phyloP scores from a whole-genome alignment of 37 sponge, comb jelly and placozoan species.

The Eunapius fragilis region DNA sequence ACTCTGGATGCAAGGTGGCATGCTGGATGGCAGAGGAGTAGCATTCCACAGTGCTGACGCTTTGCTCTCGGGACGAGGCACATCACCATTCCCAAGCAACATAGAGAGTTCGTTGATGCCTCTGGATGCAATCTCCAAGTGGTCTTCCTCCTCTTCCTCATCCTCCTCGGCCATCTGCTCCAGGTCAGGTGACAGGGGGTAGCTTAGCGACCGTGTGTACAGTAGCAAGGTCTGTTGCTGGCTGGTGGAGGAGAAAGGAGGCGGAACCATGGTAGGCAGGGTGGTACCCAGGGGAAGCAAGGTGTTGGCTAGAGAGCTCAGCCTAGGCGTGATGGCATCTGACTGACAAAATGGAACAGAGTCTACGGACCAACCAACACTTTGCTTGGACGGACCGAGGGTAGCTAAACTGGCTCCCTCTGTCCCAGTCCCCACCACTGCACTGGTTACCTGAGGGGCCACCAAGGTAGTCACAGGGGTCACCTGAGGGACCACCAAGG shows the following conservation, averaged over 20 bases:
- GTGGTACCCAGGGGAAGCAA: slow-evolving; percentile 26
- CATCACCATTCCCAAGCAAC: slow-evolving; percentile 53
- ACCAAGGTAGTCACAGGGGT: too few species aligned
- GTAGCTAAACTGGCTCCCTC: neutral
- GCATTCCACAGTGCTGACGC: neutral
- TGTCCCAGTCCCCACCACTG: too few species aligned
- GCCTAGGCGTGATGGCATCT: neutral
- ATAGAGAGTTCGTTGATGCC: slow-evolving; percentile 77
- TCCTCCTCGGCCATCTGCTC: slow-evolving; percentile 17
- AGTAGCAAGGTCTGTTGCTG: slow-evolving; percentile 53
- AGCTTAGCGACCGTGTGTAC: slow-evolving; percentile 57
- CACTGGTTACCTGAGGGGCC: too few species aligned
- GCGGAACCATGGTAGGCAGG: slow-evolving; percentile 22
- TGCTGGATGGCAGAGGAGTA: neutral
- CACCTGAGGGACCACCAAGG: neutral
- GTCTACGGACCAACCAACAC: neutral
- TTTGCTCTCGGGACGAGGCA: neutral
- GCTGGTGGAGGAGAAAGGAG: slow-evolving; percentile 15
- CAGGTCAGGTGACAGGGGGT: slow-evolving; percentile 19
- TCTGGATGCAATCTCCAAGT: slow-evolving; percentile 62
- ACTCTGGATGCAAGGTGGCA: neutral
- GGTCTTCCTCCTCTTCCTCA: slow-evolving; percentile 66
- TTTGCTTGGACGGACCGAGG: neutral
- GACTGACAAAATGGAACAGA: neutral
- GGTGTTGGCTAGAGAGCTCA: slow-evolving; percentile 1